Evolutionary conservation across 37 sponge, comb jelly and placozoan genomes (phyloP).

Genomic region (Cladorhizidae sp.): DNA sequence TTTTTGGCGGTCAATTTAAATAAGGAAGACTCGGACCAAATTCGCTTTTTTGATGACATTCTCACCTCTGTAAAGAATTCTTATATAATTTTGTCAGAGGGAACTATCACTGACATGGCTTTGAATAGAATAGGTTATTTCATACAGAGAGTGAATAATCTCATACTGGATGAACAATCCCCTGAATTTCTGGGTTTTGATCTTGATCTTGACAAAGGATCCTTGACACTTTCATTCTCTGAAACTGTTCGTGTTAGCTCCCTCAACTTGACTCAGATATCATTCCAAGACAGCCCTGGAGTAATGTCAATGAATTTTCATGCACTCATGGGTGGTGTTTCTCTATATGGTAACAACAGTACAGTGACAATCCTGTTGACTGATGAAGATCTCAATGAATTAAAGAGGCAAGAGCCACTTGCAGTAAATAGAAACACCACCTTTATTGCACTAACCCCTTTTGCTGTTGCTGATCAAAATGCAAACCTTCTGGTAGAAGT

Average conservation of each 20-base stretch:
- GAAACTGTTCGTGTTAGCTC: slow-evolving; percentile 70
- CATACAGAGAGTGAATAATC: slow-evolving; percentile 35
- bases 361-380: slow-evolving; percentile 56
- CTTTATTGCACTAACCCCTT: slow-evolving; percentile 60
- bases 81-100: slow-evolving; percentile 47
- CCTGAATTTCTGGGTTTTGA: slow-evolving; percentile 71
- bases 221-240: slow-evolving; percentile 69
- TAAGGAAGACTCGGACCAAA: slow-evolving; percentile 86
- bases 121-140: slow-evolving; percentile 44
- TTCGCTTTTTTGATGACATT: slow-evolving; percentile 70
- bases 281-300: slow-evolving; percentile 36
- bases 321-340: slow-evolving; percentile 65
- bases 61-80: slow-evolving; percentile 48
- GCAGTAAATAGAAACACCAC: slow-evolving; percentile 38
- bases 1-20: slow-evolving; percentile 75
- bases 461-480: slow-evolving; percentile 75
- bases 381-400: slow-evolving; percentile 77
- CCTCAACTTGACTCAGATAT: slow-evolving; percentile 63
- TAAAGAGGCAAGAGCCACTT: slow-evolving; percentile 70
- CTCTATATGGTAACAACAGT: slow-evolving; percentile 73
- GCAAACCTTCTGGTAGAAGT: slow-evolving; percentile 54
- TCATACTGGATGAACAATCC: slow-evolving; percentile 33
- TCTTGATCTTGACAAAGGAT: slow-evolving; percentile 68
- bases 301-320: slow-evolving; percentile 20
- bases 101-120: slow-evolving; percentile 72